Base-by-base conservation (phyloP, 2,113 vertebrate species). In the Collichthys lucidus region DNA sequence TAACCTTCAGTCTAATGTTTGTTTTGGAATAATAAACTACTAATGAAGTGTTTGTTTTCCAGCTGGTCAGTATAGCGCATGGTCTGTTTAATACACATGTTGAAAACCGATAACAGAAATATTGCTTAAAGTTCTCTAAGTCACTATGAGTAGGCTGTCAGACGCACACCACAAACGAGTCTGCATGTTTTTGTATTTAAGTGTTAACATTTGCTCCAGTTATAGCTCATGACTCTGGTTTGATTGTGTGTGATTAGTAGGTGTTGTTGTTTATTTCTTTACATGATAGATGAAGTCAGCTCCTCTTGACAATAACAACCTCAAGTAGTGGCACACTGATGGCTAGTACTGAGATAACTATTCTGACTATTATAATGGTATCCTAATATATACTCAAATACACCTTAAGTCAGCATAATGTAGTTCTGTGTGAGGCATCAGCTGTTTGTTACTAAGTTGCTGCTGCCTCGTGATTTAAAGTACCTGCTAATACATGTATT, bases 301-400 rank as follows among this genome's bases (percentile, higher is more conserved):
- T 74, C 49, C 9, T 46, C 44, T 52, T 31, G 57, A 12, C 52
- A 49, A 16, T 35, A 35, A n/a, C 11, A 65, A 22, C 29, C 68
- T 56, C 9, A 29, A 64, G 72, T 65, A 44, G 42, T 14, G 49
- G 35, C 57, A 22, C 47, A 68, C 11, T 31, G 57, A 67, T 42
- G 50, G 71, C 56, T 78, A 79, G 69, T 61, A 22, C n/a, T n/a
- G 22, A 50, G 50, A 17, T 19, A 19, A 61, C 50, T 68, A 22
- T 40, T 75, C 5, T 74, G 9, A 55, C 42, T 31, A 14, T 66
- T 79, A 46, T 50, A 52, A 72, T 22, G 0, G 3, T 4, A 46
- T 46, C 44, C 44, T 46, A 44, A 44, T 10, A 4, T 50, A 4
- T 8, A 6, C 2, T 52, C 12, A 60, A 10, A 15, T n/a, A 8